Evolutionary conservation across 2,888 invertebrate genomes (phyloP).

Genomic region (Tanypteryx hageni): DNA sequence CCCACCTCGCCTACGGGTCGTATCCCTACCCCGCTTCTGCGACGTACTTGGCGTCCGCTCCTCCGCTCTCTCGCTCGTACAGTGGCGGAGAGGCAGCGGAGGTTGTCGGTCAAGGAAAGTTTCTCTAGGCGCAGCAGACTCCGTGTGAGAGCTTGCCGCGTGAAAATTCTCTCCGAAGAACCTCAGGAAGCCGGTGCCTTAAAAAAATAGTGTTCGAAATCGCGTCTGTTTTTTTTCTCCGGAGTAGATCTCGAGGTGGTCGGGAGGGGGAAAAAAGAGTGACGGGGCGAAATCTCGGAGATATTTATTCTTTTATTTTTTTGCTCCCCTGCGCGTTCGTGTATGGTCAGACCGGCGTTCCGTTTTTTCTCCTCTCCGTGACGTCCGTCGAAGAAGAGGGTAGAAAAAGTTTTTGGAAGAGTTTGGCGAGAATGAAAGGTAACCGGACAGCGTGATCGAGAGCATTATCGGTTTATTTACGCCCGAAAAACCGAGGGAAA

Average conservation of each 20-base stretch:
- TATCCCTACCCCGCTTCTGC: not conserved
- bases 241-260: not conserved
- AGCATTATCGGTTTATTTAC: too few species aligned
- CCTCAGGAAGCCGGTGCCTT: constrained; percentile 29
- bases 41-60: not conserved
- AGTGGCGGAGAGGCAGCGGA: constrained; percentile 29
- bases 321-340: not conserved
- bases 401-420: too few species aligned
- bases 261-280: not conserved
- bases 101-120: constrained; percentile 17
- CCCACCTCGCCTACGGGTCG: not conserved
- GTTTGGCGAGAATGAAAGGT: too few species aligned
- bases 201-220: not conserved
- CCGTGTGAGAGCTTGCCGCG: not conserved
- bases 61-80: not conserved
- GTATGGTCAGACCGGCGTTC: not conserved
- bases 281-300: not conserved
- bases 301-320: not conserved
- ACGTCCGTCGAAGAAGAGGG: too few species aligned
- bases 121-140: not conserved
- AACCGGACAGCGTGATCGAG: too few species aligned
- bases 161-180: not conserved
- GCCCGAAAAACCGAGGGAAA: too few species aligned
- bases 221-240: not conserved
- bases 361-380: too few species aligned